Evolutionary conservation across 2,113 vertebrate genomes (phyloP).

Genomic region (Mohoua ochrocephala): DNA sequence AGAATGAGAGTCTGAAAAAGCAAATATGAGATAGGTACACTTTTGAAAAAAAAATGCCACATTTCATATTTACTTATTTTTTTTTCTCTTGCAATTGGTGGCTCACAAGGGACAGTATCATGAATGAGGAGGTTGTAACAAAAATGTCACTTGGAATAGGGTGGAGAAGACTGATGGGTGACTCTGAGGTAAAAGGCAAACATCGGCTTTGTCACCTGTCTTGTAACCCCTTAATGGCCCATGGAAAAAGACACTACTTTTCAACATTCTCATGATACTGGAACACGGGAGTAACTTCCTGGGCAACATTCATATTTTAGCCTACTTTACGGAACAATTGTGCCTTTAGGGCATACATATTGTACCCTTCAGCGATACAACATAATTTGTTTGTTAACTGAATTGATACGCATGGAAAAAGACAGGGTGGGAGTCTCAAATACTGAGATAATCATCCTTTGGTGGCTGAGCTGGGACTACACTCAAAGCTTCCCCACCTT

Average conservation of each 20-base stretch:
- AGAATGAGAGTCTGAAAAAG: slow-evolving; percentile 19
- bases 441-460: not conserved
- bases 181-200: slow-evolving; percentile 4
- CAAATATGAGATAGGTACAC: not conserved
- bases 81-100: not conserved
- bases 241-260: not conserved
- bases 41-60: not conserved
- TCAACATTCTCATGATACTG: not conserved
- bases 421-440: not conserved
- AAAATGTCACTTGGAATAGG: not conserved
- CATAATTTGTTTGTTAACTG: not conserved
- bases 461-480: not conserved
- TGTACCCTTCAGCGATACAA: not conserved
- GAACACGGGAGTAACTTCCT: not conserved
- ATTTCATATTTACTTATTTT: slow-evolving; percentile 9
- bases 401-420: not conserved
- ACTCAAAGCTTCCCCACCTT: not conserved
- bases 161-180: not conserved
- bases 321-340: not conserved
- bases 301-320: not conserved
- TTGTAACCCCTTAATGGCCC: not conserved
- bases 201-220: not conserved
- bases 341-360: not conserved
- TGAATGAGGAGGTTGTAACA: not conserved
- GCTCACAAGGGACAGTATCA: not conserved